These are phyloP conservation scores for Temnothorax unifasciatus DNA, from an alignment of 2,888 invertebrate species.

Conservation along the genomic window DNA sequence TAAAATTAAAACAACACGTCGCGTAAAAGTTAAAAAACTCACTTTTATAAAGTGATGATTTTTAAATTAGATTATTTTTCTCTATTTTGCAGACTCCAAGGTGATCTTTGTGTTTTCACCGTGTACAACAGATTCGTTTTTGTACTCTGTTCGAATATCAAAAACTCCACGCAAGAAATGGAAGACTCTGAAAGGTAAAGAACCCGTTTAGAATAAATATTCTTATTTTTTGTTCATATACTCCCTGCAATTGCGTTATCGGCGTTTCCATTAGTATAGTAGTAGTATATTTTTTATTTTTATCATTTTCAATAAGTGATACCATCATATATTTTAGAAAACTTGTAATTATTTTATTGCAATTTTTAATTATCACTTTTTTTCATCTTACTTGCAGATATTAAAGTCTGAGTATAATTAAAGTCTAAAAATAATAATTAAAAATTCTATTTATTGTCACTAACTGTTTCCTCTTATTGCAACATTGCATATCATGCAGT, in stretches of 20 bases:
- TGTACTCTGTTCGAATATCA: conserved; percentile 51
- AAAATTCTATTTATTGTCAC: too few relatives aligned
- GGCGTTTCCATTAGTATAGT: background rate
- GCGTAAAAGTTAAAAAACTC: background rate
- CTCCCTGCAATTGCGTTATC: conserved; percentile 28
- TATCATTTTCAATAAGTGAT: background rate
- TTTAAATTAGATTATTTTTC: conserved; percentile 21
- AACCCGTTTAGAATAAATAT: background rate
- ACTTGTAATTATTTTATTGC: background rate
- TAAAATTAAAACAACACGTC: background rate
- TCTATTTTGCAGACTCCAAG: conserved; percentile 78
- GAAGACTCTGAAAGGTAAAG: conserved; percentile 81
- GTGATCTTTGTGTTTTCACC: conserved; percentile 76
- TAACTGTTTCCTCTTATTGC: too few relatives aligned
- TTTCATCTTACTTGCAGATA: background rate
- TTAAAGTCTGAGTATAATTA: background rate
- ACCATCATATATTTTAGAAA: background rate
- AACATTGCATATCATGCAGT: background rate
- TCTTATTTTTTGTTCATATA: background rate
- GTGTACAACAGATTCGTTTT: conserved; percentile 45
- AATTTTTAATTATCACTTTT: background rate
- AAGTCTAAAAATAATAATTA: background rate
- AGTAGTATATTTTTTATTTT: background rate
- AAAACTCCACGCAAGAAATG: conserved; percentile 75
- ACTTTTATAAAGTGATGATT: background rate